Base-by-base conservation (phyloP, 2,888 invertebrate species). In the Limenitis camilla region DNA sequence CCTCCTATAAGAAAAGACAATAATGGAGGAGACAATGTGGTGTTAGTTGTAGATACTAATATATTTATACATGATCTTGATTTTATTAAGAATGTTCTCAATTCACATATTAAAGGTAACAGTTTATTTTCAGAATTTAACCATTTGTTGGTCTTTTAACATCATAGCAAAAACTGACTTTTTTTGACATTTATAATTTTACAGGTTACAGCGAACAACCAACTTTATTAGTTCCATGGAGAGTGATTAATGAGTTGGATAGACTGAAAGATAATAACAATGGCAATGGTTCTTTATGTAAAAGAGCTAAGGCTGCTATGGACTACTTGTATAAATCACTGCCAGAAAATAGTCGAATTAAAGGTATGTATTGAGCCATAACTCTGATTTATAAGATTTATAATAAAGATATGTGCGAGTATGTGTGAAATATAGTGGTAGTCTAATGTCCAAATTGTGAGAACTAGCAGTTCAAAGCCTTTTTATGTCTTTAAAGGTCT, bases 181-280 rank as follows among this genome's bases (percentile, higher is more conserved):
- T 19, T 19, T 19, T 1, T 19, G 19, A 19, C 1, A 19, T 19
- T 19, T 19, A 19, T 19, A 19, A 2, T 19, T 19, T 19, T 19
- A 0, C 53, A 86, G 87, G 84, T n/a, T 86, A 83, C 56, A 65
- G 59, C 0, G 78, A 81, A 48, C 80, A 76, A 49, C 86, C 88
- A 0, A 79, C 81, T 0, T 61, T 91, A 8, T 68, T 89, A 50
- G 84, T 91, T 0, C 91, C 91, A 0, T 91, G 90, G 90, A 84
- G 90, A 43, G 91, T 91, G 0, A 79, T 90, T 9, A 89, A 88
- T 58, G 91, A 91, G 67, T 58, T 91, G 55, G 91, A 91, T 62
- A 78, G 87, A 50, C 67, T 91, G 30, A 91, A 91, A 35, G 84
- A 84, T 63, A 81, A 81, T 53, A 83, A 87, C 35, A 82, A 83